A percentile compares a stretch with the other conserved stretches of the same genome.
Conservation (phyloP, 1,140 invertebrate genomes). For the Aporrectodea caliginosa region DNA sequence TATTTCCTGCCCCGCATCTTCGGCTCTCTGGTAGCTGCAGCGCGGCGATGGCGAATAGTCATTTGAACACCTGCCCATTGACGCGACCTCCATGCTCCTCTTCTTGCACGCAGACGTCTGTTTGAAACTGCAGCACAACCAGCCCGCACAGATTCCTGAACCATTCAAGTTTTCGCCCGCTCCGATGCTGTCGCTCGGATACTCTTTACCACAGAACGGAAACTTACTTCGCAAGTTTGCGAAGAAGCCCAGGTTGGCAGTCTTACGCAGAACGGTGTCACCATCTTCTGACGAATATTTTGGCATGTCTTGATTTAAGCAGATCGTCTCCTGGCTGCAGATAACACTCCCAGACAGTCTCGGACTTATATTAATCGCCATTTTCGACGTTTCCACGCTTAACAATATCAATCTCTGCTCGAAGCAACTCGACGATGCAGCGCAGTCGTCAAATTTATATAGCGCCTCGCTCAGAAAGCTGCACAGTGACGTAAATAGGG, state of each 20-base stretch:
- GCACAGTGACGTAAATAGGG: too few relatives aligned
- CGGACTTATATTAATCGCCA: background rate
- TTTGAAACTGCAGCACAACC: background rate
- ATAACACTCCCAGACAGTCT: background rate
- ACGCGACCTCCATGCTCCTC: background rate
- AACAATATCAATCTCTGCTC: too few relatives aligned
- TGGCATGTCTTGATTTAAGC: background rate
- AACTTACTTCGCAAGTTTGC: background rate
- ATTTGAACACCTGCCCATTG: constrained; percentile 18
- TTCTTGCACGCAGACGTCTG: background rate
- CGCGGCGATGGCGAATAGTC: constrained; percentile 21
- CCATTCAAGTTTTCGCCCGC: background rate
- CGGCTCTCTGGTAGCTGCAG: constrained; percentile 18
- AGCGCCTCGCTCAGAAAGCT: too few relatives aligned
- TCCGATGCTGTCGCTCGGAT: background rate
- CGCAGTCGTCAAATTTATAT: too few relatives aligned
- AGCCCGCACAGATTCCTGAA: background rate
- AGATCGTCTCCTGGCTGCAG: constrained; percentile 1
- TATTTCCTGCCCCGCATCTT: constrained; percentile 10
- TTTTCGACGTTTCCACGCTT: too few relatives aligned
- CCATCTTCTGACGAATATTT: background rate
- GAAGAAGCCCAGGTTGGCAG: background rate
- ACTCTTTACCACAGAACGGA: background rate
- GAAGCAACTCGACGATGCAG: too few relatives aligned
- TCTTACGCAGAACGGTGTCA: background rate